A percentile compares a stretch with the other conserved stretches of the same genome.
phyloP scores from a whole-genome alignment of 2,113 vertebrate species.

The Lepidothrix coronata region DNA sequence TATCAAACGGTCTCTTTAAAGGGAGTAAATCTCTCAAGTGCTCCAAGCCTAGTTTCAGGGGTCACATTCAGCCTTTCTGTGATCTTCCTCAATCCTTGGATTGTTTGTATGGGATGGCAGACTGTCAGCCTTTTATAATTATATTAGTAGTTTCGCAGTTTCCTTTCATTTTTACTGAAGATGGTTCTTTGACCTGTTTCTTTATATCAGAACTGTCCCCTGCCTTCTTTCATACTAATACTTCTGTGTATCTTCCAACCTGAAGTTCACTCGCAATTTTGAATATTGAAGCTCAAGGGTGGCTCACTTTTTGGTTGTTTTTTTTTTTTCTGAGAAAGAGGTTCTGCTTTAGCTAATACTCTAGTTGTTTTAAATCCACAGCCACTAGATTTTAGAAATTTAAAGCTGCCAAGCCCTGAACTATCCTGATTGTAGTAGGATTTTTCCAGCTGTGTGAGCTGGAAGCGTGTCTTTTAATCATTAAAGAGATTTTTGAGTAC shows the following conservation, averaged over 20 bases:
- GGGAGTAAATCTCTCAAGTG: background rate
- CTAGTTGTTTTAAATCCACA: background rate
- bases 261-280: background rate
- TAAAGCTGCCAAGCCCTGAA: background rate
- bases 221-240: fast-evolving
- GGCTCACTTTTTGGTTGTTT: background rate
- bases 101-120: background rate
- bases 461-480: background rate
- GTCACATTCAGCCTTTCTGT: background rate
- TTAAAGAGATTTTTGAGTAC: background rate
- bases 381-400: background rate
- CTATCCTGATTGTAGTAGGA: background rate
- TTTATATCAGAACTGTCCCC: background rate
- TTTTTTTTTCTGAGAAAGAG: background rate
- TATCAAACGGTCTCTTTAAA: background rate
- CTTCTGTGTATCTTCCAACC: background rate
- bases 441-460: background rate
- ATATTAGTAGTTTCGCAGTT: background rate
- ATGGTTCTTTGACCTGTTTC: background rate
- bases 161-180: background rate
- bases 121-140: background rate
- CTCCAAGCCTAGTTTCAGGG: background rate
- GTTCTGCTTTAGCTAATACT: background rate
- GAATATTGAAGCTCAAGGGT: background rate
- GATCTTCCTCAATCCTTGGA: background rate